Base-by-base conservation (phyloP, 2,888 invertebrate genomes). In the Eudasyphora cyanicolor region DNA sequence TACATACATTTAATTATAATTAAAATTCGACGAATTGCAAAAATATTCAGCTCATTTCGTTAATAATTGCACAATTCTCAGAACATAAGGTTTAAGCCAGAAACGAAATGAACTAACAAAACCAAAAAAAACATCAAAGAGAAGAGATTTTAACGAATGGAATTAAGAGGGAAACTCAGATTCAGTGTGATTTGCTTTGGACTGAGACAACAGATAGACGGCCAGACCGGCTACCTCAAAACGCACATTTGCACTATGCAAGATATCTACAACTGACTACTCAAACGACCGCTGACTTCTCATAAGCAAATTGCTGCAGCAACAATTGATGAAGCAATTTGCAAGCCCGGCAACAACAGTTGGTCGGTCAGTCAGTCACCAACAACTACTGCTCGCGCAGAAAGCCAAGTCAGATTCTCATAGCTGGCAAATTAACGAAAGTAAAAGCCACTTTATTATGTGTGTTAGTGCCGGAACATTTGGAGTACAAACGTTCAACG, bases 241-340 rank as follows among this genome's bases (percentile, higher is more conserved):
- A 60, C 75, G 49, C 62, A 71, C 64, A 49, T 67, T 80, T 62
- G 29, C 45, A 70, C 79, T 45, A 45, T 14, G 45, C n/a, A n/a
- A 2, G 45, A 14, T 45, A 45, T 10, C 12, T 12, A 2, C 45
- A 45, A 45, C 45, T 45, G 2, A 45, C 6, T 7, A n/a, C 45
- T n/a, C 45, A 14, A n/a, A n/a, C 45, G 38, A 8, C 8, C 17
- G 27, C 12, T 10, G 14, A 74, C 29, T 79, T 54, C 73, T 57
- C 76, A 45, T 42, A 71, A 76, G 71, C 76, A 71, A 76, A 81
- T 71, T 81, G 76, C 76, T 45, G 24, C 54, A 76, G 76, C 76
- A n/a, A n/a, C n/a, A 76, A 80, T 76, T 79, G 75, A 79, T 79
- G 75, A 79, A 79, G 51, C 60, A 79, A 75, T 79, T 79, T 75